A percentile compares a stretch with the other conserved stretches of the same genome.
These are phyloP conservation scores for Galeopterus variegatus DNA, from an alignment of 2,113 vertebrate genomes.

Conservation along the genomic window DNA sequence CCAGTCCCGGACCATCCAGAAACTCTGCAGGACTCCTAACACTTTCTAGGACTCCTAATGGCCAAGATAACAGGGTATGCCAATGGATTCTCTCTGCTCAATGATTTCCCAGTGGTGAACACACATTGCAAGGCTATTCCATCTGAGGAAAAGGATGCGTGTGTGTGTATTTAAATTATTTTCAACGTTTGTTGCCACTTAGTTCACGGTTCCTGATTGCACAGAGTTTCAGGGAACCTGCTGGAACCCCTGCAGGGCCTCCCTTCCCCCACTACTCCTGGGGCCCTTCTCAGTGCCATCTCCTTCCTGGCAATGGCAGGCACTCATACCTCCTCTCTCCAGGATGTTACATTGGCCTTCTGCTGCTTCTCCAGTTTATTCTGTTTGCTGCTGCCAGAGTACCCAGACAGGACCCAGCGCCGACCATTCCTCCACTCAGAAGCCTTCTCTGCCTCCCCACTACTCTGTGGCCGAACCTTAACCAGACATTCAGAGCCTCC, in stretches of 20 bases:
- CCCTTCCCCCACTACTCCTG: background rate
- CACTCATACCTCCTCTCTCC: background rate
- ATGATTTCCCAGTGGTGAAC: background rate
- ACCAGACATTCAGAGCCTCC: background rate
- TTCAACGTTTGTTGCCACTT: background rate
- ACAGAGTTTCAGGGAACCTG: background rate
- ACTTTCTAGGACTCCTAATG: background rate
- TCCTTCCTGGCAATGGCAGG: background rate
- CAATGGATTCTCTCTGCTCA: background rate
- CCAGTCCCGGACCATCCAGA: background rate
- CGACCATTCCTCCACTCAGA: background rate
- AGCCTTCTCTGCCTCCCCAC: background rate
- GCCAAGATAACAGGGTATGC: background rate
- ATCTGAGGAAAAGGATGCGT: background rate
- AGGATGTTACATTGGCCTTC: background rate
- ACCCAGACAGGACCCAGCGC: background rate
- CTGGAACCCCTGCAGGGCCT: background rate
- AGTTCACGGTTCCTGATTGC: background rate
- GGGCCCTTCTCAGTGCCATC: no score
- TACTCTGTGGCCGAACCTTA: background rate
- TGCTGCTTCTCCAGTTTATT: background rate
- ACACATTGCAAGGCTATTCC: background rate
- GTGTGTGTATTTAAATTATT: background rate
- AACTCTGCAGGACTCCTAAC: background rate
- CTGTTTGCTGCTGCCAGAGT: background rate